A percentile compares a stretch with the other conserved stretches of the same genome.
phyloP scores from a whole-genome alignment of 30 jellyfish, hydroid and myxozoan genomes.

The Cassiopea xamachana region DNA sequence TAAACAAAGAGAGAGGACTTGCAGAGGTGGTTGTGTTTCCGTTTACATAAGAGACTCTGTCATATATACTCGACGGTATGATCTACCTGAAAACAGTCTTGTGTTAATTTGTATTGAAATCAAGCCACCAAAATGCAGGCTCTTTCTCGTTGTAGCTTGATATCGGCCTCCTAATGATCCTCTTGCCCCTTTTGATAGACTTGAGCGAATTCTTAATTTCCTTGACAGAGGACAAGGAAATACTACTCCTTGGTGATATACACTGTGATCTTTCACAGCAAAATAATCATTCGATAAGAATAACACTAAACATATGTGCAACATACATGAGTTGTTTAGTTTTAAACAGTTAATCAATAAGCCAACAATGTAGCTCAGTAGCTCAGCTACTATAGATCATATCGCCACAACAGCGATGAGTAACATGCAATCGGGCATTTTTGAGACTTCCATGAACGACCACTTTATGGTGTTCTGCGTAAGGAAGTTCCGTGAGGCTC shows the following conservation, averaged over 20 bases:
- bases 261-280: conserved; percentile 36
- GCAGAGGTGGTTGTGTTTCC: conserved; percentile 41
- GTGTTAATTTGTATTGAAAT: conserved; percentile 29
- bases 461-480: conserved; percentile 25
- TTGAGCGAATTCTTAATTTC: conserved; percentile 17
- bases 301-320: neutral
- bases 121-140: conserved; percentile 22
- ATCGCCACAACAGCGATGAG: neutral
- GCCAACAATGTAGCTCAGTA: conserved; percentile 33
- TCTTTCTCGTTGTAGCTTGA: conserved; percentile 50
- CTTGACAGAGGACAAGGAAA: conserved; percentile 54
- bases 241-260: conserved; percentile 43
- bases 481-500: neutral
- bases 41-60: conserved; percentile 43
- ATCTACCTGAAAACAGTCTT: conserved; percentile 19
- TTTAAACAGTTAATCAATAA: conserved; percentile 16
- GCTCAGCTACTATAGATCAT: conserved; percentile 12
- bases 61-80: conserved; percentile 18
- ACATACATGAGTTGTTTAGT: conserved; percentile 4
- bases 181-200: conserved; percentile 15
- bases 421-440: neutral
- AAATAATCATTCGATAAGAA: neutral
- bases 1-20: neutral
- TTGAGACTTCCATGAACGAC: conserved; percentile 10
- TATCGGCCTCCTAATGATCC: conserved; percentile 55